These are phyloP conservation scores for Megalurothrips usitatus DNA, from an alignment of 2,888 invertebrate genomes.

Conservation along the genomic window DNA sequence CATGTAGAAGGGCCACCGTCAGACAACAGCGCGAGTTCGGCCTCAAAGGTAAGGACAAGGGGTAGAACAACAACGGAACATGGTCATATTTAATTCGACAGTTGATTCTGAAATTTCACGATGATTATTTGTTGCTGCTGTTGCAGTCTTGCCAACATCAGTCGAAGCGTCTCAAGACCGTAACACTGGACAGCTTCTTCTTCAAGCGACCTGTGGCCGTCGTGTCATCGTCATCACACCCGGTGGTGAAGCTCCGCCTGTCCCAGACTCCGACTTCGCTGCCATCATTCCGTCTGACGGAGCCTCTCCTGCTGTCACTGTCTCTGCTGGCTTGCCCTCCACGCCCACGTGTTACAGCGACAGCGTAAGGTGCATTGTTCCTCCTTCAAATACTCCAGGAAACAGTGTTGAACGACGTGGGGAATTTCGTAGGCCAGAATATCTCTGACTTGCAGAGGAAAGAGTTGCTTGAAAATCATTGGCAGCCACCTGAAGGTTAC, in stretches of 20 bases:
- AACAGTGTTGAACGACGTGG: background rate
- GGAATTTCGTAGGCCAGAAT: background rate
- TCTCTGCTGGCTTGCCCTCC: background rate
- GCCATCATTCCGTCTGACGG: background rate
- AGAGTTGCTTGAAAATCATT: slow-evolving; percentile 27
- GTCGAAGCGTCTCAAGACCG: background rate
- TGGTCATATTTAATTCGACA: background rate
- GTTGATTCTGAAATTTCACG: background rate
- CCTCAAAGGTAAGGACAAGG: background rate
- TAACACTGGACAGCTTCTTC: background rate
- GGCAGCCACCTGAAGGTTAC: slow-evolving; percentile 33
- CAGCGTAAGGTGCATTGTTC: background rate
- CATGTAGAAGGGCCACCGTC: background rate
- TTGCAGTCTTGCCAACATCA: background rate
- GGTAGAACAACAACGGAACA: background rate
- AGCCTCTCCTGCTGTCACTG: background rate
- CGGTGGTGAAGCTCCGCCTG: background rate
- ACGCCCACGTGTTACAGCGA: background rate
- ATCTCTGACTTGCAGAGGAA: too few species aligned
- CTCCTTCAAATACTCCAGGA: background rate
- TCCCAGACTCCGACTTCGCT: background rate
- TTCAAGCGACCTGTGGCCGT: background rate
- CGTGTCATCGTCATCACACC: too few species aligned
- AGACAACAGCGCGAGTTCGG: background rate
- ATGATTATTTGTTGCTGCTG: background rate